Base-by-base conservation (phyloP, 1,140 invertebrate genomes). In the Halotydeus destructor region DNA sequence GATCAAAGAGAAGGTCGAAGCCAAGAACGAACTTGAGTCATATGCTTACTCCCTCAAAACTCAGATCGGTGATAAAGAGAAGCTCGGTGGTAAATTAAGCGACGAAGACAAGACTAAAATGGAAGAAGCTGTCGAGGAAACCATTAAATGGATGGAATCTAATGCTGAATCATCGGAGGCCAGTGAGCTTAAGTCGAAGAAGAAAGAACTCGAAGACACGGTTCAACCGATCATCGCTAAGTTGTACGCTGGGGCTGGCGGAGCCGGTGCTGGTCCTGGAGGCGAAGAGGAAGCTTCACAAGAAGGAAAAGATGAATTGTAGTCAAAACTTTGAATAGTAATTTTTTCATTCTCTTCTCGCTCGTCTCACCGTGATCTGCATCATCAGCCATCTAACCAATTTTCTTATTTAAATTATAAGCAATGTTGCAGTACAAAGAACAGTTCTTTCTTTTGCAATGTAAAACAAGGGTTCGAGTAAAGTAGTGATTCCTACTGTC, bases 41-140 rank as follows among this genome's bases (percentile, higher is more conserved):
- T 97, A 97, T 53, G 85, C 86, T 0, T 99, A 99, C 59, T 85
- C 84, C 6, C 68, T 99, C 23, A 99, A 98, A 67, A 97, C 93
- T 61, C 94, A 99, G 60, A 67, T 99, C 18, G 69, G 68, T 30
- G 93, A 99, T 58, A 98, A 98, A 61, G 93, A 98, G 48, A 98
- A 98, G 63, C 71, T 98, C 18, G 93, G 91, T 18, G 71, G 78
- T 26, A 98, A 98, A 62, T 63, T 85, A 25, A 71, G 69, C 50
- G 83, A 81, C 41, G 75, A 82, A 4, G 93, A 99, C 39, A 98
- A 97, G 60, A 64, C 77, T 4, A 96, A 88, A 53, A 86, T 98
- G 68, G 89, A 94, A 57, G 75, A 55, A 22, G 84, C 83, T 18
- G 81, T 97, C 52, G 88, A 96, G 48, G 85, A 89, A 50, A 80